Conservation (phyloP, 2,888 invertebrate genomes). For the Catocala fraxini region DNA sequence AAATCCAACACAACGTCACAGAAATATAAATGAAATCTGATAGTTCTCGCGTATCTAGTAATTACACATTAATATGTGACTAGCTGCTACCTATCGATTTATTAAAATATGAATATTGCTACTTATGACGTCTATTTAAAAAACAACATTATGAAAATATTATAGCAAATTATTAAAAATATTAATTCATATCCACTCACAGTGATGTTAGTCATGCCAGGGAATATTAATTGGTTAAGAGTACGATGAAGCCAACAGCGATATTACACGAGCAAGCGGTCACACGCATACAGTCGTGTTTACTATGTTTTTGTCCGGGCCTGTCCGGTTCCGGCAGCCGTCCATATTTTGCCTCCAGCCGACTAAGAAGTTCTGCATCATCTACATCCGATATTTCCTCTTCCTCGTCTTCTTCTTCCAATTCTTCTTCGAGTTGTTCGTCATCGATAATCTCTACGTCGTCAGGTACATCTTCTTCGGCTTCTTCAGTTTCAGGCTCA, state of each 20-base stretch:
- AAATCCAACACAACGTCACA: no score
- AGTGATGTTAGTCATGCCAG: conserved; percentile 76
- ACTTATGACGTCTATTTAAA: not conserved
- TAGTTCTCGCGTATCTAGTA: no score
- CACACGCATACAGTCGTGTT: conserved; percentile 58
- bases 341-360: conserved; percentile 92
- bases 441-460: conserved; percentile 83
- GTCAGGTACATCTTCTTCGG: conserved; percentile 69
- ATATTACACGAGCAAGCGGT: conserved; percentile 50
- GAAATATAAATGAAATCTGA: no score
- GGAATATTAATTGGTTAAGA: conserved; percentile 68
- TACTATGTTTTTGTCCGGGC: conserved; percentile 83
- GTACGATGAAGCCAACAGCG: conserved; percentile 60
- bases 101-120: no score
- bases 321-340: conserved; percentile 87
- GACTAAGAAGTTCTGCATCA: conserved; percentile 90
- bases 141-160: conserved; percentile 13
- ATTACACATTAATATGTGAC: no score
- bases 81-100: no score
- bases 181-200: conserved; percentile 69
- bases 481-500: conserved; percentile 47
- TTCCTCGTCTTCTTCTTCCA: conserved; percentile 83
- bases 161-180: conserved; percentile 29
- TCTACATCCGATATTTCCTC: conserved; percentile 89
- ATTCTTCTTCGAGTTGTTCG: conserved; percentile 82